Evolutionary conservation across 2,888 invertebrate species (phyloP).

Genomic region (Amiota communis): DNA sequence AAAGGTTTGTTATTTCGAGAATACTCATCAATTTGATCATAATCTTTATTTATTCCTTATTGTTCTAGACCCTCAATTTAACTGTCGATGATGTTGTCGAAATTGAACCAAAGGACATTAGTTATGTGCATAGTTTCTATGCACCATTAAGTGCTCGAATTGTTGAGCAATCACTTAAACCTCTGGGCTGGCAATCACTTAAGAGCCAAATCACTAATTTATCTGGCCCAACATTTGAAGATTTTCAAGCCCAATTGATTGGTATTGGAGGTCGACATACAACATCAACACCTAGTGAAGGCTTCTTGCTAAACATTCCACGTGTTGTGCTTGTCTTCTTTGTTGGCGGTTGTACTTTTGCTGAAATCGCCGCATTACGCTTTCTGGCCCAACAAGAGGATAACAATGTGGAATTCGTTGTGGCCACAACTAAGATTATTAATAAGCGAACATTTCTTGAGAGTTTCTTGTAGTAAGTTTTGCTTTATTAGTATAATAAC

Average conservation of each 20-base stretch:
- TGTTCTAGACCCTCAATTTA: conserved; percentile 80
- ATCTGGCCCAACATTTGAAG: conserved; percentile 81
- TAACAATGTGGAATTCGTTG: conserved; percentile 89
- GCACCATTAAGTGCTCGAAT: conserved; percentile 93
- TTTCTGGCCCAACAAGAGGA: conserved; percentile 85
- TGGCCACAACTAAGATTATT: conserved; percentile 92
- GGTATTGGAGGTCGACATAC: conserved; percentile 77
- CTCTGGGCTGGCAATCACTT: conserved; percentile 84
- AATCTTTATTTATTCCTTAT: background rate
- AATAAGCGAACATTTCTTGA: conserved; percentile 91
- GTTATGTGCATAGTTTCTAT: conserved; percentile 93
- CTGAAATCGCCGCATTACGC: conserved; percentile 88
- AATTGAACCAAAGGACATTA: conserved; percentile 87
- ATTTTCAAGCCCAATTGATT: conserved; percentile 76
- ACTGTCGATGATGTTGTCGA: conserved; percentile 93
- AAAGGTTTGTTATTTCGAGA: conserved; percentile 75
- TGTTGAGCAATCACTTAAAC: conserved; percentile 84
- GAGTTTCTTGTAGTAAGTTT: conserved; percentile 76
- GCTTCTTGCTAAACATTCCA: conserved; percentile 72
- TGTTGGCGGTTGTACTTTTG: conserved; percentile 96
- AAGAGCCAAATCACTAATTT: conserved; percentile 88
- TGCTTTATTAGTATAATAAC: conserved; percentile 59
- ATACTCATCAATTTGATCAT: conserved; percentile 14
- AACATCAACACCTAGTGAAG: conserved; percentile 77
- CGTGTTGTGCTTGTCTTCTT: conserved; percentile 91